Base-by-base conservation (phyloP, 35 echinoderm and acorn worm genomes). In the Eucidaris tribuloides region DNA sequence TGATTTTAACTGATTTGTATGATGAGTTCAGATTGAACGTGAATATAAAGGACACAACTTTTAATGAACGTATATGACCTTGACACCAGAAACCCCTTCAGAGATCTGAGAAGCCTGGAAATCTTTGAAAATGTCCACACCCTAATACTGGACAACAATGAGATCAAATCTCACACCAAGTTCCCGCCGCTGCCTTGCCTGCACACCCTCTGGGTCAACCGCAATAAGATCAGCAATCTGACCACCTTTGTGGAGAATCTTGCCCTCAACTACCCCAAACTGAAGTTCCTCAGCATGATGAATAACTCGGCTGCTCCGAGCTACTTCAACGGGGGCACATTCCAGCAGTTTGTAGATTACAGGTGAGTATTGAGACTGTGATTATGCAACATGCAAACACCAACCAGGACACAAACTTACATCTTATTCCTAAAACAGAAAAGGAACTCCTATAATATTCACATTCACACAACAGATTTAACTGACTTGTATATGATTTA, bases 251-350 rank as follows among this genome's bases (percentile, higher is more conserved):
- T 97, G 5, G 94, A 97, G 23, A 86, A 35, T 2, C 76, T 97
- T 1, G 38, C 58, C 35, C 82, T 33, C 31, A 64, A 80, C 20
- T 97, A 93, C 66, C 94, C 90, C 33, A 89, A 90, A 6, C 83
- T 97, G 1, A 74, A 77, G 41, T 97, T 80, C 37, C 58, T 97
- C 15, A 92, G 94, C 79, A 89, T 97, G 94, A 97, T 97, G 86
- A 97, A 97, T 40, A 97, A 97, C 55, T 82, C 90, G 33, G 94
- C 86, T 43, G 94, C 94, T 32, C 94, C 94, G 0, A 97, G 94
- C 52, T 97, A 83, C 62, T 97, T 97, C 65, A 97, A 97, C 57
- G 94, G 94, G 20, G 94, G 94, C 38, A 85, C 90, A 25, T 97
- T 79, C 43, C 86, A 97, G 57, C 94, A 97, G 61, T 97, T 85